Evolutionary conservation across 2,888 invertebrate genomes (phyloP), one percentile per base, ranked within the genome.

Genomic region (Melanotus villosus): DNA sequence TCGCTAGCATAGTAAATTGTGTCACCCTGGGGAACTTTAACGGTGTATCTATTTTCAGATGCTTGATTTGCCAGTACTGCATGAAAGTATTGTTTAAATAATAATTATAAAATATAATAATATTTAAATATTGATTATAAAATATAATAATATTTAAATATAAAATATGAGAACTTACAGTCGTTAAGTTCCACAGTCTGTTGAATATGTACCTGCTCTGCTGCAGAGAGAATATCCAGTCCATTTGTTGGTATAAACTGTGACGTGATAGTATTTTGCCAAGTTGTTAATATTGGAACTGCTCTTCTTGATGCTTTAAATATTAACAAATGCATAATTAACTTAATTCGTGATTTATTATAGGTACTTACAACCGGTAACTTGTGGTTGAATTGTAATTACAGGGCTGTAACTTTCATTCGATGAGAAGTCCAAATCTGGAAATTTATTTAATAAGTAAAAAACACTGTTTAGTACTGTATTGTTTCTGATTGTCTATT

Each of bases 131-230:
- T 21, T 2, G 10, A 9, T 12, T 19, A n/a, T 14, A 43, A 1
- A n/a, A n/a, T 12, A 2, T 2, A n/a, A n/a, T n/a, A n/a, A n/a
- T n/a, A n/a, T n/a, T n/a, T n/a, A n/a, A n/a, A n/a, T n/a, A n/a
- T n/a, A n/a, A n/a, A n/a, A n/a, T 10, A 56, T 69, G 10, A 62
- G 60, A 59, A 65, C 89, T 85, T 84, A 93, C 93, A 83, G 82
- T 93, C 92, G 79, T 90, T 88, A 9, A 94, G 84, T 80, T 95
- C 94, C 47, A 94, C 90, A 43, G 93, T 92, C 84, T 94, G 94
- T 80, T 94, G 93, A 64, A 94, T 91, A 72, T 91, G 88, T 2
- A 93, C 84, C 50, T 89, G 90, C 63, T 91, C 88, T 50, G 90
- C 88, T 19, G 91, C 92, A 56, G 88, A 87, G 41, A 94, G 87